Base-by-base conservation (phyloP, 2,888 invertebrate genomes). In the Digitonthophagus gazella region DNA sequence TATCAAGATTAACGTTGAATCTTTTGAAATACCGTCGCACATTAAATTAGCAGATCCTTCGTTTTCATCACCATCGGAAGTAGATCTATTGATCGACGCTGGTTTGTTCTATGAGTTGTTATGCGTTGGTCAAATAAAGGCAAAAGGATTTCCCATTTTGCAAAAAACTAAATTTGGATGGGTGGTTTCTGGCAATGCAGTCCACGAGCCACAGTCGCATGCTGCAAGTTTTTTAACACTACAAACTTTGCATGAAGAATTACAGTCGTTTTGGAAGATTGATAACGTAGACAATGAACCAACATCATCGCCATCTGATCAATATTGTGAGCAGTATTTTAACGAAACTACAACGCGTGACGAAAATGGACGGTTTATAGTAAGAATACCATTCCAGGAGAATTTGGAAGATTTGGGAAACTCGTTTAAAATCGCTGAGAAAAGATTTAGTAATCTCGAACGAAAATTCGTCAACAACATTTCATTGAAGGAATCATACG, bases 111-210 rank as follows among this genome's bases (percentile, higher is more conserved):
- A 16, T 14, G 16, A 16, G 2, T 15, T 58, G 15, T 16, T 58
- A 58, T 58, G 58, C 58, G 16, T 58, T 8, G 58, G 58, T 15
- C 58, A 58, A 16, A 58, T 58, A 14, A 58, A 2, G 16, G n/a
- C 11, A 1, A 8, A 11, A 16, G 15, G 15, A 1, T 11, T 11
- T 15, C 15, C 16, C 11, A 58, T 58, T 58, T 58, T 58, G n/a
- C 58, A 58, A 58, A 58, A 58, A 15, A 58, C 58, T 1, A 58
- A 58, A 58, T 15, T 58, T 8, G 58, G 58, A n/a, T 58, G 58
- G 58, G 15, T 58, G 8, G 15, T 58, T 15, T 58, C 58, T 11
- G 58, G 58, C 11, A 1, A 14, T 15, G 11, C 15, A 11, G 11
- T n/a, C 16, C 11, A 11, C 11, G 15, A 58, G 1, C 15, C 15